Evolutionary conservation across 2,113 vertebrate genomes (phyloP), one percentile per base, ranked within the genome.

Genomic region (Prolemur simus): DNA sequence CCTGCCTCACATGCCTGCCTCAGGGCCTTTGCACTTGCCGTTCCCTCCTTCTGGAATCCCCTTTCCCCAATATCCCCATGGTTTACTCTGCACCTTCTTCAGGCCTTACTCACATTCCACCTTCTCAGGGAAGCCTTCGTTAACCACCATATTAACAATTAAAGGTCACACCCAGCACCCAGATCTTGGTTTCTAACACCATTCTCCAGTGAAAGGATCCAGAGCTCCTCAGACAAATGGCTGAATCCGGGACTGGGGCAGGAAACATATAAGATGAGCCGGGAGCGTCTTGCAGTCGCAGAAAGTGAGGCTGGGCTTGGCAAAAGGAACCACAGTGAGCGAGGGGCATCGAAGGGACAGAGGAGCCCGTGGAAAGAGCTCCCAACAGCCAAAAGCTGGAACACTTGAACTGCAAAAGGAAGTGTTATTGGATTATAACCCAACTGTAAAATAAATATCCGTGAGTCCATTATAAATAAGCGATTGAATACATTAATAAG

Each of bases 51-150:
- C 27, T 32, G 78, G 17, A 20, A 0, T 3, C 5, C 9, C 47
- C 52, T 34, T 5, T 58, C 20, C 8, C 15, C 14, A 4, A 0
- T 8, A 8, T 12, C 49, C 18, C 58, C 18, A 7, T 0, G 34
- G 15, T 58, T 8, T 34, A 68, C 66, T 27, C 39, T 45, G 66
- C 42, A 2, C 25, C 32, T 52, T 81, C 91, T 69, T 42, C 21
- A 39, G 17, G 17, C 39, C 73, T 85, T 56, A 58, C 4, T 37
- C n/a, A 32, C 25, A 11, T 8, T 6, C 17, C 64, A 15, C 49
- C 58, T 85, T 60, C 45, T 54, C 25, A 3, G 80, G 27, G 56
- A 45, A 89, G 58, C 77, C 18, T 86, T 74, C 17, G 3, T 17
- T 66, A 37, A 73, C 45, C 71, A n/a, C 56, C 69, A 5, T 2